Base-by-base conservation (phyloP, 2,797 vertebrate species). In the Gephyroberyx darwinii region DNA sequence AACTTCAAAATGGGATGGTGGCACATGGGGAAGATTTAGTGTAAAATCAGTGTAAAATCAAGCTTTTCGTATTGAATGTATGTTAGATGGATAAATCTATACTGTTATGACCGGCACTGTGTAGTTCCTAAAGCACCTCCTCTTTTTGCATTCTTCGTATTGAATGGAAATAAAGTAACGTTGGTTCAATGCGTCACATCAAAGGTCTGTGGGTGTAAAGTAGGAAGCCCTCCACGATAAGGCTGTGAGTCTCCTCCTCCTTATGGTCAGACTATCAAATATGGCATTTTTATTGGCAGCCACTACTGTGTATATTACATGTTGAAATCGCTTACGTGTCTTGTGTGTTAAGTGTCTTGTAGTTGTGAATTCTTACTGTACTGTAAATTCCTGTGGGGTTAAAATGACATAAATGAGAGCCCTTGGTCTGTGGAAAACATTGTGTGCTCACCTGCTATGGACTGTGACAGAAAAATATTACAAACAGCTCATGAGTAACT, bases 321-420 rank as follows among this genome's bases (percentile, higher is more conserved):
- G 43, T 55, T 75, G 65, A 57, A 65, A 55, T 69, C 1, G 43
- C 48, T 12, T 50, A 69, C 75, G 30, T 37, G 43, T 70, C 26
- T 26, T 4, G 26, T 59, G 19, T 43, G 19, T 55, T 63, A 53
- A 65, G 37, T 53, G 48, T n/a, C 59, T 69, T 45, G 43, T 45
- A 16, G 69, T 79, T 63, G 69, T 82, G 78, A 81, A 77, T 48
- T 82, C 52, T 52, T 70, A 64, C 45, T 80, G 26, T 26, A 26
- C 39, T 43, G 2, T 43, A 43, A 8, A 17, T 26, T 2, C n/a
- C 16, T 4, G 47, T 17, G 5, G 20, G 20, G 13, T 12, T 52
- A 4, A 71, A 71, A 52, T 47, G 57, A 76, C 70, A 82, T 62
- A 76, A 84, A 85, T 26, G 26, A 26, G 26, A 26, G 48, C 60